Evolutionary conservation across 2,113 vertebrate genomes (phyloP), one percentile per base, ranked within the genome.

Genomic region (Xiphophorus maculatus): DNA sequence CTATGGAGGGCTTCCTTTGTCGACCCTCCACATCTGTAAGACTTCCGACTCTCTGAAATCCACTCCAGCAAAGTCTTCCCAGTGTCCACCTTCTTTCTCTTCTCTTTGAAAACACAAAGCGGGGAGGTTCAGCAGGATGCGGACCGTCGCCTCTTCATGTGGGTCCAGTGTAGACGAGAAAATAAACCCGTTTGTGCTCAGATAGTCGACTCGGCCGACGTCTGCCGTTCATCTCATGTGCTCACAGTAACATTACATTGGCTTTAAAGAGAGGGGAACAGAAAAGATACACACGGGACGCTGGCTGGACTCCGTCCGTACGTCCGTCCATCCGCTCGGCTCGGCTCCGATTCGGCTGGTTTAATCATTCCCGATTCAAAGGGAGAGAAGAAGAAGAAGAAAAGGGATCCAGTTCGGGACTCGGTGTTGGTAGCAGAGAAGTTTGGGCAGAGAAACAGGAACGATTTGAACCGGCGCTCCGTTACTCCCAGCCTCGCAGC

Each of bases 1-100:
- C 87, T 92, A 87, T 68, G 77, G 78, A 83, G 83, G 86, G 84
- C 84, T 85, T 90, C 81, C 77, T 87, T 87, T 86, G 87, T 90
- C 83, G 85, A 63, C 83, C 88, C 87, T 89, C 87, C 88, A 87
- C 91, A 86, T 87, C 89, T 89, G 86, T 82, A 91, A 88, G 74
- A 69, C 68, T 15, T 6, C 15, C 15, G 19, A 6, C 44, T 19
- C 44, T 19, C 44, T 7, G 44, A 48, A 48, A 48, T 19, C 44
- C 44, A 6, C 44, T n/a, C 71, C 3, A 12, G 4, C 2, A 60
- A 42, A 74, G 66, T 65, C 30, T 27, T 12, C 14, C 6, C 66
- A 37, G 44, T n/a, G 70, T 84, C 83, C 88, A 63, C 71, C 58
- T 65, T 32, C 40, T 40, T 60, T 9, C 4, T 40, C 33, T 66